phyloP scores from a whole-genome alignment of 2,888 invertebrate species.

The Callinectes sapidus region DNA sequence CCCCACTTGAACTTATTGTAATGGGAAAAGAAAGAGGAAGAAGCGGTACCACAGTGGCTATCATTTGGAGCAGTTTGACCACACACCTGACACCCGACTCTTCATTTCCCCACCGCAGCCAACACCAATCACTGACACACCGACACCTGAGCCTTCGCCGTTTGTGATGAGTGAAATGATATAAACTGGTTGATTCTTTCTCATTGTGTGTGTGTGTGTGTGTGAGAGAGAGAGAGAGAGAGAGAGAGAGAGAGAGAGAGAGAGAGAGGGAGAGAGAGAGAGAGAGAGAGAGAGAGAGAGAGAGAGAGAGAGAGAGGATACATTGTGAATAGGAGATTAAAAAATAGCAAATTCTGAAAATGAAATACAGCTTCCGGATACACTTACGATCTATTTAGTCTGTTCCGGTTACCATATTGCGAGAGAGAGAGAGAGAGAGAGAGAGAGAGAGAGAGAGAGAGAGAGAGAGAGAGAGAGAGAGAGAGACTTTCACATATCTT shows the following conservation, averaged over 20 bases:
- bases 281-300: not conserved
- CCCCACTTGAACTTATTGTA: not conserved
- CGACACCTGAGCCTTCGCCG: not conserved
- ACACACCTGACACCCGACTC: slow-evolving; percentile 4
- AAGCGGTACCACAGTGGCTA: not conserved
- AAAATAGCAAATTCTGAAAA: no score
- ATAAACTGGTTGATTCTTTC: not conserved
- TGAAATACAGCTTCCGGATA: no score
- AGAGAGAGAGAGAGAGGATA: not conserved
- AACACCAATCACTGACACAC: not conserved
- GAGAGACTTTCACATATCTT: no score
- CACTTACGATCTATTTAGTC: no score
- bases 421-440: not conserved
- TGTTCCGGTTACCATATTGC: no score
- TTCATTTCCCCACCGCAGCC: not conserved
- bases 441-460: no score
- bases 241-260: slow-evolving; percentile 32
- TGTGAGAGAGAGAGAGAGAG: not conserved
- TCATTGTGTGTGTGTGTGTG: not conserved
- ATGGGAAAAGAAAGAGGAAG: not conserved
- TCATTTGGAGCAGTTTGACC: not conserved
- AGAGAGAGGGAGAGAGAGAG: slow-evolving; percentile 12
- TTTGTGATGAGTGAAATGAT: not conserved
- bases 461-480: not conserved
- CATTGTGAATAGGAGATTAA: no score